Evolutionary conservation across 2,113 vertebrate genomes (phyloP), one percentile per base, ranked within the genome.

Genomic region (Regulus satrapa): DNA sequence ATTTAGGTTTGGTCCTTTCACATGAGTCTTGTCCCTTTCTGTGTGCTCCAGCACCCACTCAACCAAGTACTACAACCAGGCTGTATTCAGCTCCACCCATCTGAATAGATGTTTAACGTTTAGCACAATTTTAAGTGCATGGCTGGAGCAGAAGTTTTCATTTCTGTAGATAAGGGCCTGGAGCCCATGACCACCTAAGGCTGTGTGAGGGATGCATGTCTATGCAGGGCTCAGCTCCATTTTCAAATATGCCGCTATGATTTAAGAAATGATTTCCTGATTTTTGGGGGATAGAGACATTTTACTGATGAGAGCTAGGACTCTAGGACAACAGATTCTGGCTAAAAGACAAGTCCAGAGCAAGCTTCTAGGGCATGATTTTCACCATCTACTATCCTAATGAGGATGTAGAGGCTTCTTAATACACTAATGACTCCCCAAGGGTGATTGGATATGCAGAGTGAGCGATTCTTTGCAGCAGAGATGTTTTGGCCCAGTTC

Each of bases 401-500:
- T 29, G 43, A 88, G 82, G 43, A 32, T 58, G n/a, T 77, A 62
- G 4, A 73, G 25, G 40, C 34, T 67, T 71, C 51, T 73, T 34
- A 58, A 17, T 10, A 58, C 18, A 66, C 46, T 51, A 67, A 67
- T 61, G 67, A 94, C 48, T 75, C 63, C 48, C 41, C 64, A 49
- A 61, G 82, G 41, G 51, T 77, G 89, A 63, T 1, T 94, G 88
- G 80, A 96, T 94, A 67, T 87, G 49, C 83, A 38, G 76, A 95
- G 76, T 89, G 77, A 88, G 62, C 19, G 1, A 46, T 83, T 92
- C 77, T 95, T 96, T 88, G 86, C 8, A 8, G 85, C 84, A 94
- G 86, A 90, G 89, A 82, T 73, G 72, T 88, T 97, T 97, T 97
- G 90, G 93, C 95, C 93, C 95, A 96, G 95, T 96, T 97, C 90